Evolutionary conservation across 2,888 invertebrate species (phyloP).

Genomic region (Eumacrocentrus americanus): DNA sequence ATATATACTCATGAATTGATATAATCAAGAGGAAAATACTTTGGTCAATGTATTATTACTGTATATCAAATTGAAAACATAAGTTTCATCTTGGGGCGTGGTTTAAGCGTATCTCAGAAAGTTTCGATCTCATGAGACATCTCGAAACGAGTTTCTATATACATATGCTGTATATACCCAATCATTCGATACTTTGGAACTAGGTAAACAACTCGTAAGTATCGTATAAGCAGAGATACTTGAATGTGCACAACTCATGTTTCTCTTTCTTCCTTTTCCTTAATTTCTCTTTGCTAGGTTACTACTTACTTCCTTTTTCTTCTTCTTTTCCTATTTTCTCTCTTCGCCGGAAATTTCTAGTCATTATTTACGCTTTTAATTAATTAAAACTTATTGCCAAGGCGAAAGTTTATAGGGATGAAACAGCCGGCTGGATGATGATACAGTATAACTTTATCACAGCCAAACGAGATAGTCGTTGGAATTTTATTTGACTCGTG

Average conservation of each 20-base stretch:
- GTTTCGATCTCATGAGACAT: constrained; percentile 4
- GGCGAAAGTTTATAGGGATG: constrained; percentile 7
- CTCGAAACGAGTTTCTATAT: not conserved
- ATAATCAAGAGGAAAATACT: not conserved
- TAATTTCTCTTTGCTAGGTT: too few relatives aligned
- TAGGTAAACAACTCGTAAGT: constrained; percentile 23
- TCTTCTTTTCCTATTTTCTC: not conserved
- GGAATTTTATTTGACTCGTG: not conserved
- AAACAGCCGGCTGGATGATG: constrained; percentile 2
- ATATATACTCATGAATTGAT: not conserved
- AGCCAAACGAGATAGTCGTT: not conserved
- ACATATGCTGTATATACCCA: constrained; percentile 4
- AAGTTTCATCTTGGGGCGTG: not conserved
- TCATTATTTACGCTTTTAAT: constrained; percentile 26
- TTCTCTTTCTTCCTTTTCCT: not conserved
- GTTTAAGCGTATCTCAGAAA: constrained; percentile 8
- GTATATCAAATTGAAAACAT: not conserved
- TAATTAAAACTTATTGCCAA: constrained; percentile 19
- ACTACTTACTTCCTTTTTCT: not conserved
- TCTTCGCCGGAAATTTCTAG: constrained; percentile 10
- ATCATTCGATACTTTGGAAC: constrained; percentile 26
- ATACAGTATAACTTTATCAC: not conserved
- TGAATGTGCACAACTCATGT: constrained; percentile 8
- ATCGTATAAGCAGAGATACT: constrained; percentile 10
- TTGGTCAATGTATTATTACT: not conserved